Conservation (phyloP, 2,113 vertebrate species). For the Colinus virginianus region DNA sequence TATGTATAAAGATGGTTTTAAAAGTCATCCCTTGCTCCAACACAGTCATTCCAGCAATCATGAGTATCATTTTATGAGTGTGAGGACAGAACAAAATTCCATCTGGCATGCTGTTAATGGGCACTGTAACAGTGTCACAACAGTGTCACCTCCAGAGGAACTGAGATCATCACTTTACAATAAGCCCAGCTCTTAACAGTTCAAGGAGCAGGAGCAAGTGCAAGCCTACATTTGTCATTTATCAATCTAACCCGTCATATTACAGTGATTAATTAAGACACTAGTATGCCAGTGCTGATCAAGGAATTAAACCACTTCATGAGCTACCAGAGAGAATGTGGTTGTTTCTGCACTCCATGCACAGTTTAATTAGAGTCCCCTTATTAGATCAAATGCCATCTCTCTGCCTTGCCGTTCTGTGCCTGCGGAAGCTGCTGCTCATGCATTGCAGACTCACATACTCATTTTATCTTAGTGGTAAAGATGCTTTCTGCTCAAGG, state of each 20-base stretch:
- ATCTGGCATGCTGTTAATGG: slow-evolving; percentile 78
- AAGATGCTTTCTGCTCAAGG: slow-evolving; percentile 20
- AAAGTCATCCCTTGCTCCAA: slow-evolving; percentile 52
- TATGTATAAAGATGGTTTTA: slow-evolving; percentile 42
- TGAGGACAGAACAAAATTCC: slow-evolving; percentile 74
- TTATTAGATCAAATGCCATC: background rate
- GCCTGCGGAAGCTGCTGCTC: background rate
- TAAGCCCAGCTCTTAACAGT: slow-evolving; percentile 50
- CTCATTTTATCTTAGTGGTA: slow-evolving; percentile 1
- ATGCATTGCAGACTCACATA: background rate
- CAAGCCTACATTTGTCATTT: slow-evolving; percentile 62
- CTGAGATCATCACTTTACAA: slow-evolving; percentile 67
- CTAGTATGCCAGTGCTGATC: background rate
- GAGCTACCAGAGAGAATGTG: background rate
- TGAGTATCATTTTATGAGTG: slow-evolving; percentile 70
- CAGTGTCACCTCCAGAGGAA: slow-evolving; percentile 73
- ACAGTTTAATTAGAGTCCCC: background rate
- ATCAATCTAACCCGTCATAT: slow-evolving; percentile 64
- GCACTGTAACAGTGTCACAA: slow-evolving; percentile 56
- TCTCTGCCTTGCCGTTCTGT: background rate
- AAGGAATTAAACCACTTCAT: slow-evolving; percentile 9
- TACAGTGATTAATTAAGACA: slow-evolving; percentile 65
- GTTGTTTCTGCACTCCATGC: background rate
- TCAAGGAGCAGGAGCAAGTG: slow-evolving; percentile 62
- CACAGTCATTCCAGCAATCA: slow-evolving; percentile 47